Base-by-base conservation (phyloP, 2,797 vertebrate genomes). In the Threskiornis aethiopicus region DNA sequence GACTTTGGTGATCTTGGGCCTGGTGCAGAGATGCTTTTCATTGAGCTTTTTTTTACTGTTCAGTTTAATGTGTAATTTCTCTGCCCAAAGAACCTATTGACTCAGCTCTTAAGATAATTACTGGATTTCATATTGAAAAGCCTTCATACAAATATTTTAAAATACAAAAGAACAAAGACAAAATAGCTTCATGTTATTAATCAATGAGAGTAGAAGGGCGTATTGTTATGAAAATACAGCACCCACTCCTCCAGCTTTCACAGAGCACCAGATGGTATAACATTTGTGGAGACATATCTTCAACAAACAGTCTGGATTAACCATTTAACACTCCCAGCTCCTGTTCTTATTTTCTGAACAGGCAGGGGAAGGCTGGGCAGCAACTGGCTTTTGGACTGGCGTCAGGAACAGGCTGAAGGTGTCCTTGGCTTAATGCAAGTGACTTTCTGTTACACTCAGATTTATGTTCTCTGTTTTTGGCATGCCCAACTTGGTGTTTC, bases 161-260 rank as follows among this genome's bases (percentile, higher is more conserved):
- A 84, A 83, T 16, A 88, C 85, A 69, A 76, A 95, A 87, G 96
- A 96, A 96, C 88, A 91, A 95, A 97, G 96, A 16, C 88, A 87
- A 86, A 94, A 92, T 84, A 72, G 88, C 92, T 51, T 66, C 33
- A 12, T 90, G 92, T 96, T 96, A 96, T 96, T 96, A 96, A 95
- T 96, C 94, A 90, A 79, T 15, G 93, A 70, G 90, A 95, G 92
- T 52, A 92, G 92, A 84, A 96, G 96, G 96, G 95, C 58, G 90
- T 85, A 89, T 94, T 96, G 95, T 96, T 94, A 87, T 92, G 96
- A 94, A 97, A 97, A 97, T 89, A 96, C 80, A 82, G 94, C 96
- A 76, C 94, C 94, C 96, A 96, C 96, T 97, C 83, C 83, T 92
- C 77, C 90, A 69, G 94, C 88, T 76, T 39, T 33, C 87, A 42